Evolutionary conservation across 2,113 vertebrate genomes (phyloP).

Genomic region (Atractosteus spatula): DNA sequence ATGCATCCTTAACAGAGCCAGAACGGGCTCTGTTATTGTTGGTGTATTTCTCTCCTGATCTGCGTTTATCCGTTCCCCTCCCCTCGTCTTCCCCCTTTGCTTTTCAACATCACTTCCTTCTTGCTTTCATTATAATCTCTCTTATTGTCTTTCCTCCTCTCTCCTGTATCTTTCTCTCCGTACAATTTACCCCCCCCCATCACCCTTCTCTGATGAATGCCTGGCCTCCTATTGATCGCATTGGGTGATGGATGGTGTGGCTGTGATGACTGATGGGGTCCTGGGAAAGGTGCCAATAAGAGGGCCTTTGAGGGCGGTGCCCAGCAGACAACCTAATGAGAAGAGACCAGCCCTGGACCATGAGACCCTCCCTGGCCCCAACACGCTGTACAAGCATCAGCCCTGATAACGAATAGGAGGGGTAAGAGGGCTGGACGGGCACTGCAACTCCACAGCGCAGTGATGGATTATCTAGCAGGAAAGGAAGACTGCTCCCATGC

Average conservation of each 20-base stretch:
- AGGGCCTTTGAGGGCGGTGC: conserved; percentile 66
- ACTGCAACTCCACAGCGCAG: conserved; percentile 64
- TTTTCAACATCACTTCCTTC: conserved; percentile 43
- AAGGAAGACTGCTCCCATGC: conserved; percentile 80
- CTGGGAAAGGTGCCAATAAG: conserved; percentile 76
- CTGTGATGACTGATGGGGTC: conserved; percentile 81
- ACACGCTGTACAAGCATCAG: neutral
- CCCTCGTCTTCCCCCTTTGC: neutral
- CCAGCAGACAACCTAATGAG: conserved; percentile 68
- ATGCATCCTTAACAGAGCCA: conserved; percentile 18
- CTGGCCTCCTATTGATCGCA: conserved; percentile 86
- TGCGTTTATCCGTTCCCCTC: conserved; percentile 24
- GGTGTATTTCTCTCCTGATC: conserved; percentile 20
- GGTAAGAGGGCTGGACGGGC: conserved; percentile 26
- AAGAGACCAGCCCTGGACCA: conserved; percentile 58
- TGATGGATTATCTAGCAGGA: conserved; percentile 96
- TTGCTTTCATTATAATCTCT: conserved; percentile 58
- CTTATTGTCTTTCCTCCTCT: conserved; percentile 62
- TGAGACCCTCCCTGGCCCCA: conserved; percentile 27
- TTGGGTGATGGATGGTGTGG: conserved; percentile 75
- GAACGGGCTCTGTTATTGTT: neutral
- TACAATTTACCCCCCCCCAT: conserved; percentile 14
- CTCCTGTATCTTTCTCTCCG: conserved; percentile 22
- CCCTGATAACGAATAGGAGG: conserved; percentile 3
- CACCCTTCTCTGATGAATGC: conserved; percentile 77